Conservation (phyloP, 2,888 invertebrate genomes). For the Melieria omissa region DNA sequence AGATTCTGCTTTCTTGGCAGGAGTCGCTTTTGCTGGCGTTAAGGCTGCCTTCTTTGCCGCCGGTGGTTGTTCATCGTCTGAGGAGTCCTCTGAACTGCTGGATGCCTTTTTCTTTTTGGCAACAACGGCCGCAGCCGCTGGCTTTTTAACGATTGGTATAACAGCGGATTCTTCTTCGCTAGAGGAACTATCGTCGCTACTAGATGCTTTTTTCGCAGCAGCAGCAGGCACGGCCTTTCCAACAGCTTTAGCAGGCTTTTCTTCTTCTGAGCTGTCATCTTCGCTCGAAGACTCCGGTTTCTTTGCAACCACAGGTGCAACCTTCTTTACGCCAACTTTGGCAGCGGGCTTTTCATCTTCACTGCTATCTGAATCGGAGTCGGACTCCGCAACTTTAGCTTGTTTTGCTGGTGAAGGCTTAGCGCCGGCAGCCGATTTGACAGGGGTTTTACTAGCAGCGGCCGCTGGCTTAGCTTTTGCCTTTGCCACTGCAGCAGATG, state of each 20-base stretch:
- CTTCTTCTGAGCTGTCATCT: constrained; percentile 55
- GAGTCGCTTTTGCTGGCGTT: constrained; percentile 12
- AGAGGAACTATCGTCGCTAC: constrained; percentile 54
- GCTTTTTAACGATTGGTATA: constrained; percentile 54
- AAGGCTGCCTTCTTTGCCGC: constrained; percentile 39
- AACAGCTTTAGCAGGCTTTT: constrained; percentile 34
- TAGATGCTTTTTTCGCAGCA: constrained; percentile 44
- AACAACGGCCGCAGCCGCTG: constrained; percentile 35
- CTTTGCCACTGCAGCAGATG: constrained; percentile 24
- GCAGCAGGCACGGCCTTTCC: constrained; percentile 45
- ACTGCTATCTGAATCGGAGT: constrained; percentile 48
- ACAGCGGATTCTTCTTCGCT: constrained; percentile 55
- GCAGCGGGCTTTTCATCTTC: constrained; percentile 42
- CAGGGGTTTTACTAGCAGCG: constrained; percentile 34
- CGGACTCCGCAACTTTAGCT: constrained; percentile 32
- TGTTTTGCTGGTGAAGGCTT: constrained; percentile 34
- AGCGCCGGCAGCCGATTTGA: constrained; percentile 32
- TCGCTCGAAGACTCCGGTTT: constrained; percentile 58
- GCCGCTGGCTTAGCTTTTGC: constrained; percentile 35
- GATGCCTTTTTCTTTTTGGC: constrained; percentile 62
- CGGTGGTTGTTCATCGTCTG: constrained; percentile 47
- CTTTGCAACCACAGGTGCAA: constrained; percentile 43
- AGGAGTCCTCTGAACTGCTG: constrained; percentile 64
- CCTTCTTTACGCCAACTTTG: constrained; percentile 20
- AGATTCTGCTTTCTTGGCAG: constrained; percentile 36